Evolutionary conservation across 2,888 invertebrate genomes (phyloP).

Genomic region (Cactoblastis cactorum): DNA sequence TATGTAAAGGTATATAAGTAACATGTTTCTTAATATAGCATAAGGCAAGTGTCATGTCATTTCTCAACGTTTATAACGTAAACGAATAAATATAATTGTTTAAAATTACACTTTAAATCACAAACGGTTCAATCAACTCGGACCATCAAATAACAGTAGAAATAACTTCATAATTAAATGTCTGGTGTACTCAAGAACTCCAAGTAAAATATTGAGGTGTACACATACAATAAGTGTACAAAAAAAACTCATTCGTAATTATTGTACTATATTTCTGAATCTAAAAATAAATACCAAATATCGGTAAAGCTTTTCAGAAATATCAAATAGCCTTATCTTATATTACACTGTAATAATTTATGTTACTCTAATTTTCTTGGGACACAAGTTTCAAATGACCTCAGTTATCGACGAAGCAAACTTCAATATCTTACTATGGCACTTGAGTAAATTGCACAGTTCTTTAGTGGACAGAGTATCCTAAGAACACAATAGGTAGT

Average conservation of each 20-base stretch:
- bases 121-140: conserved; percentile 4
- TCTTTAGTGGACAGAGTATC: conserved; percentile 49
- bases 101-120: neutral
- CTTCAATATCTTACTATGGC: conserved; percentile 31
- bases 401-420: conserved; percentile 27
- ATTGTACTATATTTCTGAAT: neutral
- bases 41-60: neutral
- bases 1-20: too few relatives aligned
- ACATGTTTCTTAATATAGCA: neutral
- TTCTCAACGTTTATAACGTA: neutral
- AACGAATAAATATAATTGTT: neutral
- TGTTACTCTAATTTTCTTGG: neutral
- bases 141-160: conserved; percentile 3
- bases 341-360: too few relatives aligned
- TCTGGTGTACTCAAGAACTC: neutral
- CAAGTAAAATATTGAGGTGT: neutral
- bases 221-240: conserved; percentile 46
- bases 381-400: neutral
- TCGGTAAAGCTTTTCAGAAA: too few relatives aligned
- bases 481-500: conserved; percentile 74
- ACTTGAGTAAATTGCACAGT: conserved; percentile 50
- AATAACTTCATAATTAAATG: conserved; percentile 1
- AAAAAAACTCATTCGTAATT: conserved; percentile 30
- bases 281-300: too few relatives aligned
- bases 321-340: too few relatives aligned